These are phyloP conservation scores for Xestobium rufovillosum DNA, from an alignment of 2,888 invertebrate species.

Conservation along the genomic window DNA sequence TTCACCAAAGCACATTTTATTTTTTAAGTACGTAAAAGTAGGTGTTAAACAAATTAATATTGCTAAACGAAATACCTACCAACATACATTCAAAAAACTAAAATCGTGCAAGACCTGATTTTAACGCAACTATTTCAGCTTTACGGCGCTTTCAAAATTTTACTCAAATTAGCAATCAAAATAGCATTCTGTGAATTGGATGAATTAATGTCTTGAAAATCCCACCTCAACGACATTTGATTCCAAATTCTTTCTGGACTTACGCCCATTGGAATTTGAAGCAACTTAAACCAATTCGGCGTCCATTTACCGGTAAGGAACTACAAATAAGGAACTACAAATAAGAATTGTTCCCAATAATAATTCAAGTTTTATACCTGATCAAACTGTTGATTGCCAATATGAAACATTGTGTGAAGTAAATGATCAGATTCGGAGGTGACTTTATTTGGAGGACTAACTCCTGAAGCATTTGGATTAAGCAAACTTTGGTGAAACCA, in stretches of 20 bases:
- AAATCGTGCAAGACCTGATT: too few species aligned
- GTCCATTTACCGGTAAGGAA: constrained; percentile 44
- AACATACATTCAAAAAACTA: too few species aligned
- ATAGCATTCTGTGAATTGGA: too few species aligned
- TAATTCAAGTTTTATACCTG: constrained; percentile 47
- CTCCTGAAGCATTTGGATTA: constrained; percentile 38
- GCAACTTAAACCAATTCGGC: constrained; percentile 45
- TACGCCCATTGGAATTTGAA: constrained; percentile 46
- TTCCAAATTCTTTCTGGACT: constrained; percentile 43
- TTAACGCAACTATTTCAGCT: too few species aligned
- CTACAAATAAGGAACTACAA: constrained; percentile 32
- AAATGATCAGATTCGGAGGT: constrained; percentile 46
- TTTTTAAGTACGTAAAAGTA: too few species aligned
- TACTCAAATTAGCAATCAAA: too few species aligned
- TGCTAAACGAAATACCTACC: too few species aligned
- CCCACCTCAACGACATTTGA: constrained; percentile 46
- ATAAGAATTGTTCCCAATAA: neutral
- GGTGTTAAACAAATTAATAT: too few species aligned
- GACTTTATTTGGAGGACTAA: constrained; percentile 34
- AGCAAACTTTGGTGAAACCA: constrained; percentile 58
- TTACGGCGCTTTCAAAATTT: too few species aligned
- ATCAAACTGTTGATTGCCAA: constrained; percentile 67
- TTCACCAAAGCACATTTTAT: too few species aligned
- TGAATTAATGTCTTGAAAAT: constrained; percentile 47
- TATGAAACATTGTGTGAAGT: constrained; percentile 72